Evolutionary conservation across 2,113 vertebrate species (phyloP).

Genomic region (Lasiurus cinereus): DNA sequence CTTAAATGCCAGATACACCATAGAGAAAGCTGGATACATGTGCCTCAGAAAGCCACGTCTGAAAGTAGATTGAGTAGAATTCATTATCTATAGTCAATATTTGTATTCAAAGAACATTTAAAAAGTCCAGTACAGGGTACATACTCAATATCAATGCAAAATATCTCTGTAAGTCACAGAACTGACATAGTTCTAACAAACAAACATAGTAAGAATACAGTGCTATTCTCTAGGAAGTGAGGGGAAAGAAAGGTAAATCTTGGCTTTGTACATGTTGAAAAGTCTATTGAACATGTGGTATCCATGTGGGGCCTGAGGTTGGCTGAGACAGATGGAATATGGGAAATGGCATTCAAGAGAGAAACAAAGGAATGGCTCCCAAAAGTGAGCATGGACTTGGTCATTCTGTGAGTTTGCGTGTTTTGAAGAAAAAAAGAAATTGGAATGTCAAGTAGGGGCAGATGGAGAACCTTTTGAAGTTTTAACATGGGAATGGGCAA

Average conservation of each 20-base stretch:
- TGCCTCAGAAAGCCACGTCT: background rate
- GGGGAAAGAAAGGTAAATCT: background rate
- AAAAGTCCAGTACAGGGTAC: background rate
- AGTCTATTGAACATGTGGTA: background rate
- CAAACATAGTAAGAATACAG: too few relatives aligned
- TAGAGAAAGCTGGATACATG: slow-evolving; percentile 1
- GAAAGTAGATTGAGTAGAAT: slow-evolving; percentile 28
- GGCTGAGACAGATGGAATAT: background rate
- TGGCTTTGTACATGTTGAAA: background rate
- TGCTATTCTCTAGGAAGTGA: background rate
- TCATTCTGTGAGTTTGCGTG: background rate
- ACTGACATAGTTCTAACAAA: background rate
- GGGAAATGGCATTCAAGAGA: background rate
- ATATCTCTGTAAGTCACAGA: background rate
- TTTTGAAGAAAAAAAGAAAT: background rate
- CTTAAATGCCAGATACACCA: slow-evolving; percentile 17
- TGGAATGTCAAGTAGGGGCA: background rate
- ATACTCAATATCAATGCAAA: background rate
- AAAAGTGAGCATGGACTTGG: background rate
- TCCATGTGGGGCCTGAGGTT: background rate
- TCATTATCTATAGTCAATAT: slow-evolving; percentile 19
- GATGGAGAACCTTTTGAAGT: background rate
- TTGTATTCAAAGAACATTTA: slow-evolving; percentile 43
- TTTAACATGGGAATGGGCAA: background rate
- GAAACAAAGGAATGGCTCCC: background rate